Evolutionary conservation across 2,888 invertebrate species (phyloP), one percentile per base, ranked within the genome.

Genomic region (Oxycera nigricornis): DNA sequence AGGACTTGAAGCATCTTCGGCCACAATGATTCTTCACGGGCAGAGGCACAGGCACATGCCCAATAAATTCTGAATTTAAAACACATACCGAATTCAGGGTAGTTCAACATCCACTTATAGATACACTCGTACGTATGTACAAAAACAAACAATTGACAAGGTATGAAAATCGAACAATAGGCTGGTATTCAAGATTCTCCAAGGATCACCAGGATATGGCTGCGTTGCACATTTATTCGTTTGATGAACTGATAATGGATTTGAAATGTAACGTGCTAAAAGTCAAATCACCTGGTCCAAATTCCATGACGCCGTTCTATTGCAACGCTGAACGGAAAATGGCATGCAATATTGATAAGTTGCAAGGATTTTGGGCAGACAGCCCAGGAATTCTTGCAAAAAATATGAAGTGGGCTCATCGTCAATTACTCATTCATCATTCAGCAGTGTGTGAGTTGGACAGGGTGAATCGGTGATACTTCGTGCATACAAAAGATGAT

Each of bases 211-310:
- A 52, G 22, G 7, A 70, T 52, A 20, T 22, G 17, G 39, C 55
- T 70, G 30, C 20, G 31, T 31, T 70, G 52, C 70, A 52, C 70
- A 52, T 30, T 70, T 70, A 22, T 46, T 41, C n/a, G 9, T 41
- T n/a, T 35, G 39, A 65, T 65, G n/a, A 26, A 6, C 39, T 41
- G 52, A 52, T 52, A 35, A 55, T 70, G 31, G 52, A 26, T 52
- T 70, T 52, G 30, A 20, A 52, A 20, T 52, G 70, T 31, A 70
- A 55, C 50, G 70, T 70, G 70, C 52, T 52, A 52, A 72, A 76
- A 73, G 75, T 75, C 72, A 76, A 74, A 26, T 76, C 75, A 76
- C 75, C 75, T 76, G 75, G 75, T 35, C 70, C n/a, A 28, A 26
- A 17, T 57, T 55, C 52, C 41, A 41, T 70, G 70, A 75, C 73